Evolutionary conservation across 2,888 invertebrate genomes (phyloP), one percentile per base, ranked within the genome.

Genomic region (Amaurobius ferox): DNA sequence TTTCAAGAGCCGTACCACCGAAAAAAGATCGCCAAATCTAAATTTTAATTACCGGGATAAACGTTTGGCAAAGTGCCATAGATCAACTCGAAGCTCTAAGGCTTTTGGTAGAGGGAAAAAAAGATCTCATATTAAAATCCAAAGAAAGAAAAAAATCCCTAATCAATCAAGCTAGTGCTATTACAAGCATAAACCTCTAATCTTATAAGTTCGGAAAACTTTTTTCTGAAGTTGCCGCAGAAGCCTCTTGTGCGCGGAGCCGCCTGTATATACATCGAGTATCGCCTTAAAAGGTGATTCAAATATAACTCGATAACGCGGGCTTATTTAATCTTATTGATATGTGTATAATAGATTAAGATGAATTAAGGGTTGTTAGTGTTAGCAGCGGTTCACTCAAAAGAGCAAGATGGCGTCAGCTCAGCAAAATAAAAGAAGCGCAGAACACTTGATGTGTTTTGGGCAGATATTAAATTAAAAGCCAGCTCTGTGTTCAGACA

Each of bases 11-110:
- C 23, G 23, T 23, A 23, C 55, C 23, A 23, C 55, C 23, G 5
- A 55, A 55, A 55, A 55, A 55, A 23, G 16, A 55, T 23, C 55
- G 23, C 23, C 29, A 74, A 74, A 40, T 55, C 23, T 48, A 83
- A 83, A 83, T 83, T 83, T 83, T 83, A 83, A 83, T 83, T 83
- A 83, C 83, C 71, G 29, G 30, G 7, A 66, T 28, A 80, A 32
- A 71, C 39, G 39, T 48, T 40, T 83, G 83, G 83, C 83, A 83
- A 83, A 67, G 72, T 77, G 83, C 83, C 83, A 83, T 55, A 55
- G 55, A 55, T 55, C 55, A 55, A 44, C 44, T 5, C n/a, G 11
- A 16, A 13, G 44, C 2, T 44, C 16, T 44, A 44, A 11, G 16
- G 19, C 55, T 55, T 55, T 55, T 23, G 55, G 23, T 5, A 3